Conservation (phyloP, 2,113 vertebrate species). For the Halcyon senegalensis region DNA sequence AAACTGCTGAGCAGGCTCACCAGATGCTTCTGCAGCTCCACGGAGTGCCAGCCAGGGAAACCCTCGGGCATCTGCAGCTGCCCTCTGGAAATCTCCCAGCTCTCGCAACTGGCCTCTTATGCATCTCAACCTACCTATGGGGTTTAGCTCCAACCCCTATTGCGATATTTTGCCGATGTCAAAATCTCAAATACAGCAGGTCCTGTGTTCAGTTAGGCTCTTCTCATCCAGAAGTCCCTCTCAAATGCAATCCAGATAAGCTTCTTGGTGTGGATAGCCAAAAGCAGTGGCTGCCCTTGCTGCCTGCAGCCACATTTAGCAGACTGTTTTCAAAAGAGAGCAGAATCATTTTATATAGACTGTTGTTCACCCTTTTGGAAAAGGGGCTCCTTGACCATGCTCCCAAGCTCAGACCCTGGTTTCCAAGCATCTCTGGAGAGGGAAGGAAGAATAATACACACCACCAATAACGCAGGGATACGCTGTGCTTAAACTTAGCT, state of each 20-base stretch:
- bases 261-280: not conserved
- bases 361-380: not conserved
- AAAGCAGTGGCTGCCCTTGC: accelerated
- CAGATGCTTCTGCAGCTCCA: not conserved
- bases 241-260: constrained; percentile 2
- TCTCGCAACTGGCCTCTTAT: not conserved
- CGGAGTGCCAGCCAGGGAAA: not conserved
- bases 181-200: not conserved
- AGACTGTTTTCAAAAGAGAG: not conserved
- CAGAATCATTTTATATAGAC: not conserved
- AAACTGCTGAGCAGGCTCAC: accelerated
- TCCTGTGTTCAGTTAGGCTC: not conserved
- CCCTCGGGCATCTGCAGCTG: not conserved
- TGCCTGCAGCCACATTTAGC: not conserved
- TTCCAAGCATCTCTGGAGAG: not conserved
- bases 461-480: not conserved
- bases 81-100: not conserved
- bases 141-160: not conserved
- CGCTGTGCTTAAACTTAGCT: not conserved
- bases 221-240: not conserved
- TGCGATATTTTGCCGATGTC: not conserved
- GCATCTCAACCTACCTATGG: not conserved
- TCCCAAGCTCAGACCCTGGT: not conserved
- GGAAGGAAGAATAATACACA: not conserved
- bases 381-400: not conserved